Evolutionary conservation across 2,888 invertebrate species (phyloP).

Genomic region (Hyposoter didymator): DNA sequence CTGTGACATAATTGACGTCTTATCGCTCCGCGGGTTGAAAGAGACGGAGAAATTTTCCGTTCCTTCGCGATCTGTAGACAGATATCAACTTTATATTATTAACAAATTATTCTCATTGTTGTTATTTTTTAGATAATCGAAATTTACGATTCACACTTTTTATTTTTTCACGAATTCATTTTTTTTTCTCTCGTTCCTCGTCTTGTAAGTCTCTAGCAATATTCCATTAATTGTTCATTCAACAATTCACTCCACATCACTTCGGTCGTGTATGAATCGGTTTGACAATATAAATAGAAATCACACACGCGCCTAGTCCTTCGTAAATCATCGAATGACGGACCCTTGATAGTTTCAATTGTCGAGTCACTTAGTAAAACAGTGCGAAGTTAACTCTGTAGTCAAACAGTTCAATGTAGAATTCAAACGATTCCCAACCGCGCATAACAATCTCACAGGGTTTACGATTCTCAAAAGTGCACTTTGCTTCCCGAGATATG

Average conservation of each 20-base stretch:
- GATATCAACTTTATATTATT: neutral
- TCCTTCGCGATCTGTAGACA: neutral
- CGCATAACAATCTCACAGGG: neutral
- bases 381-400: constrained; percentile 15
- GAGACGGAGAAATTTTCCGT: constrained; percentile 10
- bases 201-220: neutral
- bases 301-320: constrained; percentile 20
- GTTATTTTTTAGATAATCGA: neutral
- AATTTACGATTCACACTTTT: neutral
- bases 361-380: constrained; percentile 54
- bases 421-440: neutral
- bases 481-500: neutral
- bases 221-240: neutral
- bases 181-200: neutral
- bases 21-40: constrained; percentile 13
- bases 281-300: neutral
- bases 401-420: constrained; percentile 31
- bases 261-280: neutral
- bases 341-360: constrained; percentile 57
- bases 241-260: neutral
- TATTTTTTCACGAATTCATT: neutral
- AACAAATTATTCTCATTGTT: neutral
- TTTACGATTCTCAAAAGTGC: neutral
- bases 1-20: constrained; percentile 41
- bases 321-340: constrained; percentile 27